phyloP scores from a whole-genome alignment of 2,888 invertebrate genomes.

The Caradrina clavipalpis region DNA sequence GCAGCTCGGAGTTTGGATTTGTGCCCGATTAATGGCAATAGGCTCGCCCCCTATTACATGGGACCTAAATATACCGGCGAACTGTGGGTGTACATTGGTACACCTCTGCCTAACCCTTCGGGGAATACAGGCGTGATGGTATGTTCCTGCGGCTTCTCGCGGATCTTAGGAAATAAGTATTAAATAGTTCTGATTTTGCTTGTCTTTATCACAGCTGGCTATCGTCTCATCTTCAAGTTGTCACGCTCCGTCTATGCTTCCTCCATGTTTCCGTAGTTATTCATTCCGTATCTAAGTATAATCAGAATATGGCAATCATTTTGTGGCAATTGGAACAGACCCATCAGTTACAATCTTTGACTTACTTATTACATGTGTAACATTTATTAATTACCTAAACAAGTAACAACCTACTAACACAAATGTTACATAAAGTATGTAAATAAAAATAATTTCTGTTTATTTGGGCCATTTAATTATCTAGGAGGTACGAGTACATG shows the following conservation, averaged over 20 bases:
- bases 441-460: constrained; percentile 7
- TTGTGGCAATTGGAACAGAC: background rate
- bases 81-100: no score
- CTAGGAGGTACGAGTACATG: constrained; percentile 7
- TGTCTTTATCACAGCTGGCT: background rate
- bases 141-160: no score
- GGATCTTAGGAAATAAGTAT: no score
- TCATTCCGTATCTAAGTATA: background rate
- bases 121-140: no score
- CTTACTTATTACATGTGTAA: constrained; percentile 6
- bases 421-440: constrained; percentile 34
- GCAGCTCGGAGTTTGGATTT: no score
- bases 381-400: constrained; percentile 2
- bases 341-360: constrained; percentile 2
- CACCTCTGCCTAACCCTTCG: no score
- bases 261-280: no score
- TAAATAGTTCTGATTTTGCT: background rate
- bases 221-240: background rate
- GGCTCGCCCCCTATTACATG: no score
- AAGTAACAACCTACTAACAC: constrained; percentile 30
- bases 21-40: no score
- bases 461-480: constrained; percentile 12
- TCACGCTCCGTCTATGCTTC: background rate
- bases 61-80: no score
- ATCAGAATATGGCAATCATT: constrained; percentile 6